Conservation (phyloP, 1,140 invertebrate species). For the Trialeurodes vaporariorum region DNA sequence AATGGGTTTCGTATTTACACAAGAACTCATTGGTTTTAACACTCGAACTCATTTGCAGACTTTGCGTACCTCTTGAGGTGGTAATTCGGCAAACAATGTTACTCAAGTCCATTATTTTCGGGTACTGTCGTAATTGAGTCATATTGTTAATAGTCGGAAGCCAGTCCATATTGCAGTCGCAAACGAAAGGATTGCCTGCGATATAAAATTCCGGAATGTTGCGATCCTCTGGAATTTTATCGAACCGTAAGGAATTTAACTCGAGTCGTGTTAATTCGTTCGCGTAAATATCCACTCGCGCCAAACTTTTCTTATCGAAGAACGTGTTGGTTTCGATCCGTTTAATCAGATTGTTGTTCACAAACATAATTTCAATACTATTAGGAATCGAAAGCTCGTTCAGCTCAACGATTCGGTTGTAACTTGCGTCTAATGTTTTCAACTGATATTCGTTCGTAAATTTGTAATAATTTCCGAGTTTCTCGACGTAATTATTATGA, state of each 20-base stretch:
- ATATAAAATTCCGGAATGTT: constrained; percentile 73
- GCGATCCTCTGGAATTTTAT: constrained; percentile 51
- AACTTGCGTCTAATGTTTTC: constrained; percentile 73
- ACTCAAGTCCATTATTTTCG: constrained; percentile 72
- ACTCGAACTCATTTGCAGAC: constrained; percentile 49
- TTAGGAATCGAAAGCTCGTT: constrained; percentile 71
- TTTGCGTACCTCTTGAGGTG: constrained; percentile 52
- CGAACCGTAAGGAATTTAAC: constrained; percentile 60
- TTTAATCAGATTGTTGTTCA: constrained; percentile 79
- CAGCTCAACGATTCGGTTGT: constrained; percentile 71
- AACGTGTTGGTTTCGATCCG: constrained; percentile 72
- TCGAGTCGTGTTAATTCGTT: constrained; percentile 73
- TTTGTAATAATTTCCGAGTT: constrained; percentile 74
- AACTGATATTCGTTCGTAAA: constrained; percentile 58
- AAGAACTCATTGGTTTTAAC: constrained; percentile 67
- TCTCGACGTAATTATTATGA: constrained; percentile 75
- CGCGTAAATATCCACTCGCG: constrained; percentile 76
- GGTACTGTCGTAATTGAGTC: constrained; percentile 64
- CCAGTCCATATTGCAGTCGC: constrained; percentile 89
- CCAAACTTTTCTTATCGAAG: constrained; percentile 67
- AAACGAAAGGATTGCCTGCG: constrained; percentile 79
- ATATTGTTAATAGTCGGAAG: constrained; percentile 74
- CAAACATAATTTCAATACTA: constrained; percentile 73
- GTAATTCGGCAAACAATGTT: constrained; percentile 74
- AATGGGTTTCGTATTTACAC: constrained; percentile 82